phyloP scores from a whole-genome alignment of 2,888 invertebrate genomes.

The Enoplolaimus lenunculus region DNA sequence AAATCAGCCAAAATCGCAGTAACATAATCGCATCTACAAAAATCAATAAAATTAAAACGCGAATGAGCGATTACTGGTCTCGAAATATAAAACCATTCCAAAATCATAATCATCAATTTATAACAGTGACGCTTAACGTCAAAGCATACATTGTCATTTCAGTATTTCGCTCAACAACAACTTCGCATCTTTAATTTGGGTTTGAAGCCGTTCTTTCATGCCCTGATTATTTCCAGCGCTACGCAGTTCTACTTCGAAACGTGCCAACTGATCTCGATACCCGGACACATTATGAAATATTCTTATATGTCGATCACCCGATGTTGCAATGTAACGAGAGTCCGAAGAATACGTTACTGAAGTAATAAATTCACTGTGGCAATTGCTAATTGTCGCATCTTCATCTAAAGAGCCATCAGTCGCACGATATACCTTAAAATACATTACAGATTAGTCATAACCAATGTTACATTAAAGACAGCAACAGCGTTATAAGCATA shows the following conservation, averaged over 20 bases:
- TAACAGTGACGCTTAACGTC: too few species aligned
- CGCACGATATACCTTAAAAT: too few species aligned
- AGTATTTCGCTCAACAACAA: neutral
- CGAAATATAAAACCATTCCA: too few species aligned
- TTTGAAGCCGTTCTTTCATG: neutral
- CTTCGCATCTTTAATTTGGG: neutral
- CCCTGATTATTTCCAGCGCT: neutral
- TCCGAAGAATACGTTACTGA: constrained; percentile 59
- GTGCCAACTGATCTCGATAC: constrained; percentile 45
- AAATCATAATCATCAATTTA: too few species aligned
- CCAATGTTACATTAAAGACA: too few species aligned
- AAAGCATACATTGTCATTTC: neutral
- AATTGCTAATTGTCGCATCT: constrained; percentile 55
- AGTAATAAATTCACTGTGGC: constrained; percentile 53
- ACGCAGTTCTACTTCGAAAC: constrained; percentile 23
- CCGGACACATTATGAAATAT: constrained; percentile 66
- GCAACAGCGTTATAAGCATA: too few species aligned
- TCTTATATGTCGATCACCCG: constrained; percentile 61
- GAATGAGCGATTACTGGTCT: too few species aligned
- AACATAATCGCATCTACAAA: too few species aligned
- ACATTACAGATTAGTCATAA: too few species aligned
- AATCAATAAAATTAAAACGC: too few species aligned
- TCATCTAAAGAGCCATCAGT: constrained; percentile 53
- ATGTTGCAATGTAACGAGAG: constrained; percentile 57
- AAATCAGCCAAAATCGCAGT: too few species aligned